Evolutionary conservation across 2,888 invertebrate genomes (phyloP).

Genomic region (Drosophila nigricruria): DNA sequence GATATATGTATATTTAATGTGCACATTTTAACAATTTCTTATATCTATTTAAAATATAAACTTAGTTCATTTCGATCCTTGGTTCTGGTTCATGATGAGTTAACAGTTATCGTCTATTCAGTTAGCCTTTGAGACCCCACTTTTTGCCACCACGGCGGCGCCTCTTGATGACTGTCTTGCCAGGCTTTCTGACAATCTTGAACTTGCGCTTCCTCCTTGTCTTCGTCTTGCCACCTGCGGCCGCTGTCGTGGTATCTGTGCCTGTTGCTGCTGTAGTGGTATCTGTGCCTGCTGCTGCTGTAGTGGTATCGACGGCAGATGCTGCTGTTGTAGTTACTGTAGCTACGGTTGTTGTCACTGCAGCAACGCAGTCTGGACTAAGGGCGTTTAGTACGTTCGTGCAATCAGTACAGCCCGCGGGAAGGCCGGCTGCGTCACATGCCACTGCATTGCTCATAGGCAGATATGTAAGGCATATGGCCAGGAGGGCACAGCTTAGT

Average conservation of each 20-base stretch:
- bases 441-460: conserved; percentile 6
- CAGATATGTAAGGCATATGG: conserved; percentile 19
- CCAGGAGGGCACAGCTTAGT: conserved; percentile 33
- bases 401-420: background rate
- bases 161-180: background rate
- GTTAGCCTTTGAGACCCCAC: background rate
- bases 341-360: too few relatives aligned
- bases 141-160: background rate
- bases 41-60: background rate
- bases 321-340: background rate
- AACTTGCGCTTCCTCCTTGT: conserved; percentile 3
- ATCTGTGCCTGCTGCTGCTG: background rate
- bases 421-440: background rate
- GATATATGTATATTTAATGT: background rate
- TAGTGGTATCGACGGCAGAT: background rate
- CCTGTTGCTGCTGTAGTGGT: background rate
- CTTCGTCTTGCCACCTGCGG: background rate
- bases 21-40: background rate
- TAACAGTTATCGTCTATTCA: background rate
- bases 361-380: background rate
- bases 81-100: background rate
- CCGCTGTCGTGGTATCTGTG: background rate
- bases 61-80: background rate
- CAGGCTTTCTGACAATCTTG: background rate
- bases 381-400: rapidly evolving